Conservation (phyloP, 2,797 vertebrate species). For the Trematomus bernacchii region DNA sequence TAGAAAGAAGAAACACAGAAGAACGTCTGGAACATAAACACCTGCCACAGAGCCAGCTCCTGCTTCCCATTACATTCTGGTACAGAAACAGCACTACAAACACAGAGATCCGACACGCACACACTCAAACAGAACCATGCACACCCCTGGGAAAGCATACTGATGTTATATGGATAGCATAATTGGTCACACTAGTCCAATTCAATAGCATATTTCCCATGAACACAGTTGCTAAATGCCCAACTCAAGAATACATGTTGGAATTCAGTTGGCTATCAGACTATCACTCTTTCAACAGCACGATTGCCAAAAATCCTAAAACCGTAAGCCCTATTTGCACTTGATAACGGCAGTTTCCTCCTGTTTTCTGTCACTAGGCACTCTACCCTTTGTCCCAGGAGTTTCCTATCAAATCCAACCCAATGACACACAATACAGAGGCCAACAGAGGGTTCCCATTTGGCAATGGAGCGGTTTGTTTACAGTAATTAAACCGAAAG, state of each 20-base stretch:
- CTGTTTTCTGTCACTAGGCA: slow-evolving; percentile 17
- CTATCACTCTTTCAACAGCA: slow-evolving; percentile 13
- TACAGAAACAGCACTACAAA: slow-evolving; percentile 39
- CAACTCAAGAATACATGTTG: neutral
- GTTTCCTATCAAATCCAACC: neutral
- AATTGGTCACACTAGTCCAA: neutral
- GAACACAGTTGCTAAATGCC: neutral
- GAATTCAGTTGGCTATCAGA: slow-evolving; percentile 4
- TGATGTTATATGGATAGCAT: neutral
- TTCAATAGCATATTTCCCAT: neutral
- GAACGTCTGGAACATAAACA: slow-evolving; percentile 83
- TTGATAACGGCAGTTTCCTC: slow-evolving; percentile 29
- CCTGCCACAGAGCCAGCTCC: slow-evolving; percentile 71
- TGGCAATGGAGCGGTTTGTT: slow-evolving; percentile 3
- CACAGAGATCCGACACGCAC: slow-evolving; percentile 38
- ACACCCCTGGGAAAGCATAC: neutral
- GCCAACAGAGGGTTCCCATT: neutral
- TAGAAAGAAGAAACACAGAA: slow-evolving; percentile 55
- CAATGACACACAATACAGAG: neutral
- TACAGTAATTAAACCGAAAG: slow-evolving; percentile 15
- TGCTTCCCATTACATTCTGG: slow-evolving; percentile 70
- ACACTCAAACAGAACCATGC: neutral
- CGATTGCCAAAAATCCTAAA: neutral
- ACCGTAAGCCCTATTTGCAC: slow-evolving; percentile 8
- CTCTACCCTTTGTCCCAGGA: slow-evolving; percentile 17